Evolutionary conservation across 2,797 vertebrate species (phyloP).

Genomic region (Heterohyrax brucei): DNA sequence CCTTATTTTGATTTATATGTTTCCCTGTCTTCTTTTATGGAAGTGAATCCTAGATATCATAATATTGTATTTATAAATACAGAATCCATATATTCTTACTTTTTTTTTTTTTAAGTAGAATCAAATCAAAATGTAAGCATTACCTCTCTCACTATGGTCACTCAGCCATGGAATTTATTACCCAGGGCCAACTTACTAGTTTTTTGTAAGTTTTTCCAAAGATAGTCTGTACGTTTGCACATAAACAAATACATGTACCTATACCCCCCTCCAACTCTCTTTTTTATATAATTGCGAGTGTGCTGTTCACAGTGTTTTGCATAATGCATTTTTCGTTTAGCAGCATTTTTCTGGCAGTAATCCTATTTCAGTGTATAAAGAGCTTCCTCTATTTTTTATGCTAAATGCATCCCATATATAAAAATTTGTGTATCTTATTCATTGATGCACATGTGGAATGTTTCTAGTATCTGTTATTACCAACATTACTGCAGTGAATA

Average conservation of each 20-base stretch:
- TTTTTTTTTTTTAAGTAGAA: conserved; percentile 62
- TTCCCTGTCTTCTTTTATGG: not conserved
- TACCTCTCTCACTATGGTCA: not conserved
- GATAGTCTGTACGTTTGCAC: not conserved
- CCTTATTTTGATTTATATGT: conserved; percentile 26
- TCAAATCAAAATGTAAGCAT: not conserved
- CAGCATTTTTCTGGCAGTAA: conserved; percentile 57
- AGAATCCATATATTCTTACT: conserved; percentile 8
- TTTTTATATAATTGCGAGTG: not conserved
- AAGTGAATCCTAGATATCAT: not conserved
- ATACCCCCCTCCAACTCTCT: not conserved
- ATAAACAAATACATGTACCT: not conserved
- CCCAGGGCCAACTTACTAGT: not conserved
- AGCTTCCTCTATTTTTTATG: conserved; percentile 4
- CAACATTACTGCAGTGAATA: conserved; percentile 23
- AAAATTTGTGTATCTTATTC: conserved; percentile 49
- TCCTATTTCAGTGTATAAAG: not conserved
- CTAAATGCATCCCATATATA: not conserved
- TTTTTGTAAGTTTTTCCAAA: conserved; percentile 51
- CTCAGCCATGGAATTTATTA: conserved; percentile 8
- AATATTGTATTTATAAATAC: conserved; percentile 12
- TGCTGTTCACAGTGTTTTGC: not conserved
- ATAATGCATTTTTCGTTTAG: conserved; percentile 31
- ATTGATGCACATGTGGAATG: not conserved
- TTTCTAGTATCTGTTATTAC: conserved; percentile 47